Base-by-base conservation (phyloP, 2,888 invertebrate species). In the Esperia sulphurella region DNA sequence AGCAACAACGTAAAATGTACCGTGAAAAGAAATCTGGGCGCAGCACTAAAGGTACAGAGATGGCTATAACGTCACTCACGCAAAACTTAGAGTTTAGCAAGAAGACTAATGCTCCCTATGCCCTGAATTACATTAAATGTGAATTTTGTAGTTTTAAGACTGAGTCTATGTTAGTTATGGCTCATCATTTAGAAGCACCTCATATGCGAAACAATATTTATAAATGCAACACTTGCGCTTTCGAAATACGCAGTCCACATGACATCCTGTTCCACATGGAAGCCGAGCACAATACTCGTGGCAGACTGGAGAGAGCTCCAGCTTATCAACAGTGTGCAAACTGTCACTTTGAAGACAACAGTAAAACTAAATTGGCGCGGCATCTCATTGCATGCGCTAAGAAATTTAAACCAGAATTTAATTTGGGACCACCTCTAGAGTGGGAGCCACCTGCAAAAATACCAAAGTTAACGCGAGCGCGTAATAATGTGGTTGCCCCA, bases 381-480 rank as follows among this genome's bases (percentile, higher is more conserved):
- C 98, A 98, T 90, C 92, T 95, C 63, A 93, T 96, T 47, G 95
- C 96, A 8, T 98, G 98, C 82, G 93, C 94, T 51, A 97, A 97
- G 79, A 96, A 97, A 76, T 98, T 96, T 83, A 94, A 96, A 78
- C 95, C 97, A 0, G 97, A 97, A 65, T 91, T 94, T 52, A 98
- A 98, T 81, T 87, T 96, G 58, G 94, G 94, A 56, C 97, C 98
- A 1, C 96, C 97, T 1, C 84, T 94, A 3, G 97, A 97, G 70
- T 97, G 97, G 96, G 97, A 97, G 71, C 97, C 97, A 3, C 97
- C 97, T 3, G 97, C 97, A 9, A 97, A 97, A 83, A 96, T 97
- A 83, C 96, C 97, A 51, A 93, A 95, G 80, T 60, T 90, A 54
- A 79, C 83, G 12, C 71, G 89, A 52, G 86, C 86, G 6, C 79